phyloP scores from a whole-genome alignment of 2,113 vertebrate genomes.

The Pseudonaja textilis region DNA sequence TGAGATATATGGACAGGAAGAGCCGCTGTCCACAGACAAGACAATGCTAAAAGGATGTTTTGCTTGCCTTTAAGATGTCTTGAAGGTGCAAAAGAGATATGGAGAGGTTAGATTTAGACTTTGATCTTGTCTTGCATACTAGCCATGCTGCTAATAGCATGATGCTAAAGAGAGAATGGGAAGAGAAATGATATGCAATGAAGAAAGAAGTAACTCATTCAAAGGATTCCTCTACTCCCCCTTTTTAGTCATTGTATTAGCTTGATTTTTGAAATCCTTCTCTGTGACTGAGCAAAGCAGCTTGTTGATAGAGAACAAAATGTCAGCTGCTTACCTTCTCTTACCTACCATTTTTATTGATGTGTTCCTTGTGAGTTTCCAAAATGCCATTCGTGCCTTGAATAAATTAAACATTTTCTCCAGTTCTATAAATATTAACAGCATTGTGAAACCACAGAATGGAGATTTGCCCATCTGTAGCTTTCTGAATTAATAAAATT shows the following conservation, averaged over 20 bases:
- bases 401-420: constrained; percentile 72
- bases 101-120: constrained; percentile 54
- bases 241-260: constrained; percentile 34
- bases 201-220: constrained; percentile 54
- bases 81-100: constrained; percentile 55
- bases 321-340: constrained; percentile 56
- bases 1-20: neutral
- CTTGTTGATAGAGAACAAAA: constrained; percentile 52
- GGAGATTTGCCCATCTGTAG: constrained; percentile 63
- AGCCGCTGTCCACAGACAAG: constrained; percentile 23
- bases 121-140: constrained; percentile 31
- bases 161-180: constrained; percentile 48
- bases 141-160: constrained; percentile 54
- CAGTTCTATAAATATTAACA: constrained; percentile 63
- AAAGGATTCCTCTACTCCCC: constrained; percentile 34
- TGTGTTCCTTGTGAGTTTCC: constrained; percentile 60
- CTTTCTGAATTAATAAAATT: constrained; percentile 53
- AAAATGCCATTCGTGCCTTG: constrained; percentile 72
- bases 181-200: constrained; percentile 46
- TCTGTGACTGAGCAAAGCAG: constrained; percentile 39
- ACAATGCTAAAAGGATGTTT: constrained; percentile 32
- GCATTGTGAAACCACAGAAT: constrained; percentile 53
- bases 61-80: constrained; percentile 52
- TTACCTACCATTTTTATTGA: constrained; percentile 61
- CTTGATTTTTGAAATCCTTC: constrained; percentile 37